A percentile compares a stretch with the other conserved stretches of the same genome.
Evolutionary conservation across 2,888 invertebrate genomes (phyloP).

Genomic region (Drosophila stalkeri): DNA sequence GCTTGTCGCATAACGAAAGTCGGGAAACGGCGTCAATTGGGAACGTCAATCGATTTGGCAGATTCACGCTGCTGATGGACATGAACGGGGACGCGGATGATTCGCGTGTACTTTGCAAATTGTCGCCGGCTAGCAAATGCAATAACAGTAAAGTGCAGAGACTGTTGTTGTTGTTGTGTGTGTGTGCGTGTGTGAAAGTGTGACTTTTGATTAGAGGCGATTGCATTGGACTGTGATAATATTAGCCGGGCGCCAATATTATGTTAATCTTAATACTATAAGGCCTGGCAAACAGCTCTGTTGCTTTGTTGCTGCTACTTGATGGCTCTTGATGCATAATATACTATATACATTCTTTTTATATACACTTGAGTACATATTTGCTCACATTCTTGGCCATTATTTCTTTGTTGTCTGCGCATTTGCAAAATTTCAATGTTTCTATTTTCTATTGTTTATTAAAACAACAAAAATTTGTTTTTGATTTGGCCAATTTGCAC

Average conservation of each 20-base stretch:
- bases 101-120: slow-evolving; percentile 38
- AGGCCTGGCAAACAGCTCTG: slow-evolving; percentile 54
- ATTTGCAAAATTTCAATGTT: slow-evolving; percentile 49
- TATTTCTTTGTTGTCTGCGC: slow-evolving; percentile 54
- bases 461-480: slow-evolving; percentile 23
- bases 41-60: slow-evolving; percentile 57
- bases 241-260: slow-evolving; percentile 19
- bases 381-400: slow-evolving; percentile 43
- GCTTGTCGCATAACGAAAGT: slow-evolving; percentile 47
- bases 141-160: slow-evolving; percentile 20
- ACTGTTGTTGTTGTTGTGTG: slow-evolving; percentile 24
- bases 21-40: slow-evolving; percentile 31
- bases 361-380: slow-evolving; percentile 27
- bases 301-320: slow-evolving; percentile 3
- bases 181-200: slow-evolving; percentile 45
- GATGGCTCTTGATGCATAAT: slow-evolving; percentile 20
- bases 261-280: slow-evolving; percentile 31
- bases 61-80: slow-evolving; percentile 46
- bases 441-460: slow-evolving; percentile 47
- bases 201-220: slow-evolving; percentile 25
- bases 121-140: slow-evolving; percentile 45
- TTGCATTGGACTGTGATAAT: slow-evolving; percentile 35
- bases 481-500: slow-evolving; percentile 55
- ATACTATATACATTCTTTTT: slow-evolving; percentile 2
- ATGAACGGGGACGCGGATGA: slow-evolving; percentile 12